Percentiles rank a stretch among this genome's conserved stretches.
Conservation (phyloP, 2,113 vertebrate genomes). For the Corydoras maculifer region DNA sequence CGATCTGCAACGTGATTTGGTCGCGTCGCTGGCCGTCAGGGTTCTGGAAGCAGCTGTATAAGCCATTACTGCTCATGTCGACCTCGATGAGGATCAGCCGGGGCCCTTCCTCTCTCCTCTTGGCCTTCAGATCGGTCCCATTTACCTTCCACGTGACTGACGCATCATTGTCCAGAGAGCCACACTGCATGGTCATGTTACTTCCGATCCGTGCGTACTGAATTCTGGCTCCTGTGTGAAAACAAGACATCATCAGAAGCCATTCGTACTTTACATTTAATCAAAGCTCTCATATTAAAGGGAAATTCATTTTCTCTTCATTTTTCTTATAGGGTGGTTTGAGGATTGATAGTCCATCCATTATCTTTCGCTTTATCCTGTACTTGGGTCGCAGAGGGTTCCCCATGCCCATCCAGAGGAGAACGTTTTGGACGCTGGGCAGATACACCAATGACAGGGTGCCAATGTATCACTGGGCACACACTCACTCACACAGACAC, state of each 20-base stretch:
- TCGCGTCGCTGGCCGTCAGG: constrained; percentile 82
- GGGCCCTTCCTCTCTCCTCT: constrained; percentile 72
- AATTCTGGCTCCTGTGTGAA: constrained; percentile 66
- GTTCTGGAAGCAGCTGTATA: constrained; percentile 92
- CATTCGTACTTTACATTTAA: not conserved
- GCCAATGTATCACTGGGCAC: too few species aligned
- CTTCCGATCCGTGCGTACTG: constrained; percentile 82
- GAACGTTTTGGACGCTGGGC: too few species aligned
- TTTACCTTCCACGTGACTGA: constrained; percentile 89
- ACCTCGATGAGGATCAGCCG: constrained; percentile 75
- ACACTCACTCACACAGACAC: too few species aligned
- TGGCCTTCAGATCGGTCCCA: constrained; percentile 77
- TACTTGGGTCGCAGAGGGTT: too few species aligned
- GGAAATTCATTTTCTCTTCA: too few species aligned
- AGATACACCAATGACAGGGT: too few species aligned
- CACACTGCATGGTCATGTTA: constrained; percentile 86
- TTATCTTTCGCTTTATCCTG: too few species aligned
- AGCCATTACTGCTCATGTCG: constrained; percentile 74
- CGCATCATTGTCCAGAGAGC: constrained; percentile 75
- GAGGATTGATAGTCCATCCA: too few species aligned
- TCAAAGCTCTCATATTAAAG: not conserved
- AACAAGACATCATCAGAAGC: constrained; percentile 14
- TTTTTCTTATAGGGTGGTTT: too few species aligned
- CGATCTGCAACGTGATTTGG: constrained; percentile 79
- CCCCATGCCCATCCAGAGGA: too few species aligned